Percentiles rank a stretch among this genome's conserved stretches.
These are phyloP conservation scores for Chromobotia macracanthus DNA, from an alignment of 2,797 vertebrate species.

Conservation along the genomic window DNA sequence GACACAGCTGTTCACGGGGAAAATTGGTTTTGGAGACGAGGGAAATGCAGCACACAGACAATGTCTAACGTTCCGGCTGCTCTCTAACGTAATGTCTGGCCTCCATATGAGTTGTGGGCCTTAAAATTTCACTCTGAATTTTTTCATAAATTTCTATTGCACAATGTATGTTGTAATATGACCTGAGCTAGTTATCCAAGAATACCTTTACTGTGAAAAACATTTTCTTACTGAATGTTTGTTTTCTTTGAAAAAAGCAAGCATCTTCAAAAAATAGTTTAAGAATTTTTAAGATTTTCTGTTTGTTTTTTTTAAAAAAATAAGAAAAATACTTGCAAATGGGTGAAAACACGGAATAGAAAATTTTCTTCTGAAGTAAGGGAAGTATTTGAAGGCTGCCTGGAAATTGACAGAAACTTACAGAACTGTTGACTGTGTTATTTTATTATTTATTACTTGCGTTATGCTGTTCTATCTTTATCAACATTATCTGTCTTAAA, in stretches of 20 bases:
- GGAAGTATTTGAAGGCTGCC: not conserved
- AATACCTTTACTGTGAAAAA: not conserved
- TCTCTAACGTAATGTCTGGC: constrained; percentile 7
- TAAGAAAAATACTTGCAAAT: too few species aligned
- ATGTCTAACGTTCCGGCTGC: not conserved
- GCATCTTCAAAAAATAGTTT: too few species aligned
- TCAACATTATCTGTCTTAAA: constrained; percentile 5
- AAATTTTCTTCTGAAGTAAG: not conserved
- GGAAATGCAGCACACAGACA: constrained; percentile 18
- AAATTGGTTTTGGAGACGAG: constrained; percentile 20
- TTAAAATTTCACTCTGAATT: not conserved
- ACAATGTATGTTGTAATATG: not conserved
- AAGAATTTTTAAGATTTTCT: too few species aligned
- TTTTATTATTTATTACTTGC: constrained; percentile 25
- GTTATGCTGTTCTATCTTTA: constrained; percentile 20
- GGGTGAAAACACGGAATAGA: too few species aligned
- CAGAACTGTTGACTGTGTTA: not conserved
- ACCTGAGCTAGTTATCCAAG: not conserved
- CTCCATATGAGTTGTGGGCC: constrained; percentile 28
- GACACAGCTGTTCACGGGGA: constrained; percentile 27
- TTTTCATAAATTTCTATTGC: not conserved
- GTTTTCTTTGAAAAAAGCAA: not conserved
- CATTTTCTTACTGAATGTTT: not conserved
- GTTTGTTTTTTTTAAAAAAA: too few species aligned
- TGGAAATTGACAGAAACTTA: not conserved